These are phyloP conservation scores for Ptychadena robeensis DNA, from an alignment of 2,797 vertebrate species.

Conservation along the genomic window DNA sequence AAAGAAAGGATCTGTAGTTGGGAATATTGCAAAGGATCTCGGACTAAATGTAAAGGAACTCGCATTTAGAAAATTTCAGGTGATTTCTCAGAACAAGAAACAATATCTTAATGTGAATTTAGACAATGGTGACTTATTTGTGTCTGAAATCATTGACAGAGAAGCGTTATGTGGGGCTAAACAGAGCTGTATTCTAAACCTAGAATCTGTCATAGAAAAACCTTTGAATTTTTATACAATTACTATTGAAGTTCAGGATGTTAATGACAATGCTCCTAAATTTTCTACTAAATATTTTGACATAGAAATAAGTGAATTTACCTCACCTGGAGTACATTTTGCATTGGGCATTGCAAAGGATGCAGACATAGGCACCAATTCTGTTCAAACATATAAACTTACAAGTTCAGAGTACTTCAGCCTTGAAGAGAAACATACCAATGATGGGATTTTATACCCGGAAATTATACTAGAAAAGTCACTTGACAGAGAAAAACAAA, in stretches of 20 bases:
- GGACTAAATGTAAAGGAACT: constrained; percentile 64
- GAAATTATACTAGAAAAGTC: constrained; percentile 69
- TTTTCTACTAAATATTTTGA: constrained; percentile 72
- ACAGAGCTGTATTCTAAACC: constrained; percentile 69
- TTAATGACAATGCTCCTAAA: constrained; percentile 80
- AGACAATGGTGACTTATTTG: constrained; percentile 68
- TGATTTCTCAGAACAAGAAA: constrained; percentile 63
- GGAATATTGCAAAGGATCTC: constrained; percentile 69
- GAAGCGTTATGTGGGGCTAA: constrained; percentile 74
- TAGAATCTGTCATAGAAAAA: constrained; percentile 76
- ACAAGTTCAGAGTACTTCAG: constrained; percentile 65
- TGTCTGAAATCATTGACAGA: constrained; percentile 72
- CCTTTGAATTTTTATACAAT: constrained; percentile 74
- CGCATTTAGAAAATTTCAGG: constrained; percentile 64
- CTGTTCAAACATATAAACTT: constrained; percentile 73
- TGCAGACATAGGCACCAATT: constrained; percentile 73
- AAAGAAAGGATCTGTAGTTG: constrained; percentile 65
- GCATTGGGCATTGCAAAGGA: constrained; percentile 74
- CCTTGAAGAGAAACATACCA: constrained; percentile 73
- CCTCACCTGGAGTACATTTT: constrained; percentile 66
- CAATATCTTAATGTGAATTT: constrained; percentile 70
- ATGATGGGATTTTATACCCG: constrained; percentile 68
- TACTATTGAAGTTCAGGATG: constrained; percentile 75
- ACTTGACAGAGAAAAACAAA: constrained; percentile 72
- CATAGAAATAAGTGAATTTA: constrained; percentile 71